phyloP scores from a whole-genome alignment of 2,888 invertebrate species.

The Salpingus planirostris region DNA sequence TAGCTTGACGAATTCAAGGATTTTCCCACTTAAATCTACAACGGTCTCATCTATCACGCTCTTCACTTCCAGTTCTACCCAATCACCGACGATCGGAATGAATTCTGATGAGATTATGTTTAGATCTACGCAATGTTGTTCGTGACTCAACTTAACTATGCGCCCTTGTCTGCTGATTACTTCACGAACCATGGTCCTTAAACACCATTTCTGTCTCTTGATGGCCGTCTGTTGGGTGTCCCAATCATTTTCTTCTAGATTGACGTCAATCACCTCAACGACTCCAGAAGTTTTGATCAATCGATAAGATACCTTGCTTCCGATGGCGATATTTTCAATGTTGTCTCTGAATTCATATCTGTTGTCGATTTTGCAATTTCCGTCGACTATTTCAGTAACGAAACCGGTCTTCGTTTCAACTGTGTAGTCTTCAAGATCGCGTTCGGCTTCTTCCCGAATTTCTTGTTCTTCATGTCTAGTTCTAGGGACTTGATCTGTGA shows the following conservation, averaged over 20 bases:
- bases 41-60: conserved; percentile 52
- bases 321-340: conserved; percentile 40
- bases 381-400: conserved; percentile 48
- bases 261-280: conserved; percentile 42
- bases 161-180: conserved; percentile 39
- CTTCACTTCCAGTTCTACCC: conserved; percentile 54
- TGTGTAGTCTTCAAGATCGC: conserved; percentile 14
- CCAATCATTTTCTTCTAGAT: conserved; percentile 28
- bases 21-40: conserved; percentile 45
- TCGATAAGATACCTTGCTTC: conserved; percentile 47
- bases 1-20: conserved; percentile 54
- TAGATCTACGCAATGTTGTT: conserved; percentile 50
- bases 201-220: conserved; percentile 25
- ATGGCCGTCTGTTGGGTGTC: no score
- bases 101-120: conserved; percentile 55
- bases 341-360: conserved; percentile 46
- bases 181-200: conserved; percentile 37
- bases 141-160: conserved; percentile 44
- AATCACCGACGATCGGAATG: conserved; percentile 61
- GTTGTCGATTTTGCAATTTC: conserved; percentile 53
- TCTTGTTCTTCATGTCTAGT: conserved; percentile 2
- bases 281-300: conserved; percentile 20
- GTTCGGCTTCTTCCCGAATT: conserved; percentile 1
- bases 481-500: no score
- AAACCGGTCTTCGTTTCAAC: conserved; percentile 43